Percentiles rank a stretch among this genome's conserved stretches.
phyloP scores from a whole-genome alignment of 2,888 invertebrate genomes.

The Morpho helenor region DNA sequence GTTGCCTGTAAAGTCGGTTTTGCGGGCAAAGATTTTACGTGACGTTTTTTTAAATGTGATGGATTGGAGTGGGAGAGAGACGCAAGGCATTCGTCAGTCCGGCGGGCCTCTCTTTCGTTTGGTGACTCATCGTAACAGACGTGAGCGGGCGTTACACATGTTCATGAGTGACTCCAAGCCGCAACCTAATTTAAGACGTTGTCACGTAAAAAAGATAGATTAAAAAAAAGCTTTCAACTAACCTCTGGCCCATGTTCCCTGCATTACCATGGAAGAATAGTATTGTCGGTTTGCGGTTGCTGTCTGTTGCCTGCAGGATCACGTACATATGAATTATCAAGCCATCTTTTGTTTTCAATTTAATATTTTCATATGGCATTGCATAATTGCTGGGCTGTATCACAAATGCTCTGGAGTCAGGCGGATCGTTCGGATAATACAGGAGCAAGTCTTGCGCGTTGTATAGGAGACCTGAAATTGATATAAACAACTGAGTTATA shows the following conservation, averaged over 20 bases:
- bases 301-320: conserved; percentile 85
- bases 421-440: conserved; percentile 94
- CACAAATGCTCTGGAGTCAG: conserved; percentile 92
- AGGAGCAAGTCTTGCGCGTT: conserved; percentile 91
- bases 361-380: conserved; percentile 92
- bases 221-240: conserved; percentile 25
- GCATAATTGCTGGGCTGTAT: conserved; percentile 92
- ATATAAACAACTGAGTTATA: background rate
- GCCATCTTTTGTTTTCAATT: conserved; percentile 83
- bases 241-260: conserved; percentile 97
- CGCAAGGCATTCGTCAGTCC: no score
- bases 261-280: conserved; percentile 98
- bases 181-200: no score
- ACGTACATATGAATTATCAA: conserved; percentile 89
- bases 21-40: no score
- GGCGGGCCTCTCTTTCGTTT: no score
- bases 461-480: conserved; percentile 87
- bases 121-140: no score
- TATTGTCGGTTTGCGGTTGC: conserved; percentile 87
- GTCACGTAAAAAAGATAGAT: no score
- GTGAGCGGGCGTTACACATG: no score
- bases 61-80: no score
- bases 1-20: no score
- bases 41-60: no score
- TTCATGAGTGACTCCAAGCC: no score